Conservation (phyloP, 1,140 invertebrate species). For the Drosophila mauritiana region DNA sequence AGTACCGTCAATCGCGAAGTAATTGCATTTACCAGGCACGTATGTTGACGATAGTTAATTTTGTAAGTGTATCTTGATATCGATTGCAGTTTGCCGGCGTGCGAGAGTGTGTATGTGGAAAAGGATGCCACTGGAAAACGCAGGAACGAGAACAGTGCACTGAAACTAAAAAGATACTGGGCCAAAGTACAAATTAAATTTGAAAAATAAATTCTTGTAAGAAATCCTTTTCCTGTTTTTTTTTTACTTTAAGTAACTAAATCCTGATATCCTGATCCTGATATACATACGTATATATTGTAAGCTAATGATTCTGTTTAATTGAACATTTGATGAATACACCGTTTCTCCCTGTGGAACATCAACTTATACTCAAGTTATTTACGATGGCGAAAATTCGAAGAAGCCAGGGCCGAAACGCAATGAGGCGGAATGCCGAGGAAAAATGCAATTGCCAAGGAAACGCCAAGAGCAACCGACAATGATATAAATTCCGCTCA, state of each 20-base stretch:
- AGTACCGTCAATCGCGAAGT: constrained; percentile 73
- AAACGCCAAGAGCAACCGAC: constrained; percentile 36
- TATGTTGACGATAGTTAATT: constrained; percentile 84
- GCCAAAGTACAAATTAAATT: too few relatives aligned
- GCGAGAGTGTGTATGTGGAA: constrained; percentile 19
- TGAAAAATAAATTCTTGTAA: background rate
- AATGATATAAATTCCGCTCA: constrained; percentile 53
- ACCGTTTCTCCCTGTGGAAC: constrained; percentile 2
- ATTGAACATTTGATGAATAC: background rate
- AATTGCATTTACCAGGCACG: constrained; percentile 82
- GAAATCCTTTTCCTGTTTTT: too few relatives aligned
- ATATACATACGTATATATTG: too few relatives aligned
- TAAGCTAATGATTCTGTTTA: too few relatives aligned
- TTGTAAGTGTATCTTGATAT: constrained; percentile 83
- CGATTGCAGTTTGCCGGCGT: constrained; percentile 65
- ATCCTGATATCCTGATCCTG: too few relatives aligned
- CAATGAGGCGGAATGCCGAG: constrained; percentile 58
- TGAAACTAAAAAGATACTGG: background rate
- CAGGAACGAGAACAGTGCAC: constrained; percentile 9
- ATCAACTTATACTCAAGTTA: constrained; percentile 43
- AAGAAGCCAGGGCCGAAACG: constrained; percentile 16
- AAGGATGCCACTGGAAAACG: constrained; percentile 29
- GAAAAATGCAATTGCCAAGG: constrained; percentile 73
- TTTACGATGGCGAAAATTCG: constrained; percentile 48
- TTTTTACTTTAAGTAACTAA: too few relatives aligned